Percentiles rank a stretch among this genome's conserved stretches.
Evolutionary conservation across 2,113 vertebrate genomes (phyloP).

Genomic region (Chaenocephalus aceratus): DNA sequence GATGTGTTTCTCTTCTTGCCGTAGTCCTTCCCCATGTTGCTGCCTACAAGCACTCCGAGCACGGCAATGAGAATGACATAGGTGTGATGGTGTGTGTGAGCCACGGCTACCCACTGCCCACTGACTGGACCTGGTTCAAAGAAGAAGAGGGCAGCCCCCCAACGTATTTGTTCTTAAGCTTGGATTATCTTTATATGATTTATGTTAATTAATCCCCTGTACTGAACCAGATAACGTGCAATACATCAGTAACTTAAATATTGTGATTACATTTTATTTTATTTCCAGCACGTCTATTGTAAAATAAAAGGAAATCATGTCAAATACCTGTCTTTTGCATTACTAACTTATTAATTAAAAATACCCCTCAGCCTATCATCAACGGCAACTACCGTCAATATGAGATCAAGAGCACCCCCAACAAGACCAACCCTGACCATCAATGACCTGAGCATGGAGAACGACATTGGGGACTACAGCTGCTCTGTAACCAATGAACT

Average conservation of each 20-base stretch:
- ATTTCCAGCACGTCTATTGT: background rate
- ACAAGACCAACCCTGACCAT: conserved; percentile 86
- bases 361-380: conserved; percentile 23
- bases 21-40: conserved; percentile 84
- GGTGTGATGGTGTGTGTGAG: conserved; percentile 85
- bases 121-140: conserved; percentile 78
- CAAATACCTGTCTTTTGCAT: background rate
- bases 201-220: too few species aligned
- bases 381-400: conserved; percentile 82
- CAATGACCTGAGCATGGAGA: conserved; percentile 74
- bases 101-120: conserved; percentile 79
- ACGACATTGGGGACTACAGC: conserved; percentile 85
- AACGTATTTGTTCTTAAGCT: background rate
- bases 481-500: conserved; percentile 80
- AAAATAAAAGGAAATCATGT: background rate
- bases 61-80: conserved; percentile 88
- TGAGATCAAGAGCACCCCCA: conserved; percentile 79
- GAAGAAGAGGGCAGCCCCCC: too few species aligned
- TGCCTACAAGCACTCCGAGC: conserved; percentile 88
- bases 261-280: background rate
- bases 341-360: background rate
- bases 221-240: too few species aligned
- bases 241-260: background rate
- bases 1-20: background rate
- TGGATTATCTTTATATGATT: too few species aligned